Evolutionary conservation across 2,888 invertebrate genomes (phyloP).

Genomic region (Drosophila neonasuta): DNA sequence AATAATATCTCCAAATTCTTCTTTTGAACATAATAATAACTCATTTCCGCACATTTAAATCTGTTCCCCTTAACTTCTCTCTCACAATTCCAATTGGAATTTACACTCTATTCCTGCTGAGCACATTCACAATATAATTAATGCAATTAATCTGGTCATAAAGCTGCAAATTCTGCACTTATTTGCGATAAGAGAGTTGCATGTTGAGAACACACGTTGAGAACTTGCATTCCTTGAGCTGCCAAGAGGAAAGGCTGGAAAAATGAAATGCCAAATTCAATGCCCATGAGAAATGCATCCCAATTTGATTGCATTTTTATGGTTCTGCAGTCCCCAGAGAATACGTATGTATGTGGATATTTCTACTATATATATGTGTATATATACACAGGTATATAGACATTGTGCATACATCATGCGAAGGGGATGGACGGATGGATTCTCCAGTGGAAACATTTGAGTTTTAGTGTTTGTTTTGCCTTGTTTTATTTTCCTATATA

Average conservation of each 20-base stretch:
- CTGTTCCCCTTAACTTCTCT: not conserved
- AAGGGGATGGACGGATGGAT: not conserved
- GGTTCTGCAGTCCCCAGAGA: constrained; percentile 9
- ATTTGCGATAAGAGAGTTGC: constrained; percentile 23
- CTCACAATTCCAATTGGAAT: not conserved
- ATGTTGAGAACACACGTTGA: constrained; percentile 7
- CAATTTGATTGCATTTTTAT: constrained; percentile 57
- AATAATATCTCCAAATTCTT: too few species aligned
- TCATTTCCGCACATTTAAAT: too few species aligned
- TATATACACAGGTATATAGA: not conserved
- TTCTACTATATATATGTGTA: not conserved
- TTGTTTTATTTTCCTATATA: constrained; percentile 11
- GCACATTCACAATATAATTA: not conserved
- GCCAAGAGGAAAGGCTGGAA: constrained; percentile 4
- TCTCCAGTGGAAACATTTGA: constrained; percentile 9
- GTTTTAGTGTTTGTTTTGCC: constrained; percentile 18
- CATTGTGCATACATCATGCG: not conserved
- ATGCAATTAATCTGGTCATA: constrained; percentile 1
- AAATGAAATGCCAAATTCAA: constrained; percentile 33
- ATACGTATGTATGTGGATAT: not conserved
- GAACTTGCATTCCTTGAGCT: constrained; percentile 15
- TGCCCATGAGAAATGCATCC: constrained; percentile 44
- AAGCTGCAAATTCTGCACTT: constrained; percentile 7
- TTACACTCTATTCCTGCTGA: not conserved
- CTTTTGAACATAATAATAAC: not conserved